Conservation (phyloP, 2,888 invertebrate species). For the Napeogenes sylphis region DNA sequence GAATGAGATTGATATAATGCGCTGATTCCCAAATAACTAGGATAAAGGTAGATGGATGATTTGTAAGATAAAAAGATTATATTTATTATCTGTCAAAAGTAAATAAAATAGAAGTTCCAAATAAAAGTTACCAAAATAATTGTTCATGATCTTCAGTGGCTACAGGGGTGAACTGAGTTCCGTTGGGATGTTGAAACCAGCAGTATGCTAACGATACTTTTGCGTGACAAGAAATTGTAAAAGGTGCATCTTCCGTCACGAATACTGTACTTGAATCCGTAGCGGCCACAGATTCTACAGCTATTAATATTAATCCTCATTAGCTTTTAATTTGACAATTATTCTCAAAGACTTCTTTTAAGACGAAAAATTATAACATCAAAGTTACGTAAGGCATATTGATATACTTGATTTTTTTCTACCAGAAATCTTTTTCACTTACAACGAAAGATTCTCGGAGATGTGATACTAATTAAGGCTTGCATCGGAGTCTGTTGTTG, state of each 20-base stretch:
- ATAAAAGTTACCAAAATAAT: slow-evolving; percentile 62
- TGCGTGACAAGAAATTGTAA: slow-evolving; percentile 56
- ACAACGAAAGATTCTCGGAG: slow-evolving; percentile 26
- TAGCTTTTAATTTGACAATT: background rate
- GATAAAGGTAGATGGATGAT: too few relatives aligned
- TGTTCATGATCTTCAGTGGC: slow-evolving; percentile 37
- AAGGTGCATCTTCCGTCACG: slow-evolving; percentile 47
- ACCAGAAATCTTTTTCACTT: slow-evolving; percentile 15
- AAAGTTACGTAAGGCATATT: too few relatives aligned
- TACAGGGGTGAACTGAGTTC: slow-evolving; percentile 58
- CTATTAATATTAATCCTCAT: background rate
- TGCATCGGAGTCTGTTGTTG: slow-evolving; percentile 54
- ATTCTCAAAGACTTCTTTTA: background rate
- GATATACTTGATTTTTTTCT: too few relatives aligned
- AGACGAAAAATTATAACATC: background rate
- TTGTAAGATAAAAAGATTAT: too few relatives aligned
- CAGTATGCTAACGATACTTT: slow-evolving; percentile 61
- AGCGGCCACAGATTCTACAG: slow-evolving; percentile 19
- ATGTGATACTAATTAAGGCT: slow-evolving; percentile 54
- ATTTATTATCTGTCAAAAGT: slow-evolving; percentile 3
- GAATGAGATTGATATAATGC: too few relatives aligned
- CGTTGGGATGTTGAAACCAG: slow-evolving; percentile 70
- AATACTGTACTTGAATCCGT: slow-evolving; percentile 41
- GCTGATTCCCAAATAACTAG: too few relatives aligned
- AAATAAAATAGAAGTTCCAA: background rate